Evolutionary conservation across 1,140 invertebrate genomes (phyloP).

Genomic region (Papilio xuthus): DNA sequence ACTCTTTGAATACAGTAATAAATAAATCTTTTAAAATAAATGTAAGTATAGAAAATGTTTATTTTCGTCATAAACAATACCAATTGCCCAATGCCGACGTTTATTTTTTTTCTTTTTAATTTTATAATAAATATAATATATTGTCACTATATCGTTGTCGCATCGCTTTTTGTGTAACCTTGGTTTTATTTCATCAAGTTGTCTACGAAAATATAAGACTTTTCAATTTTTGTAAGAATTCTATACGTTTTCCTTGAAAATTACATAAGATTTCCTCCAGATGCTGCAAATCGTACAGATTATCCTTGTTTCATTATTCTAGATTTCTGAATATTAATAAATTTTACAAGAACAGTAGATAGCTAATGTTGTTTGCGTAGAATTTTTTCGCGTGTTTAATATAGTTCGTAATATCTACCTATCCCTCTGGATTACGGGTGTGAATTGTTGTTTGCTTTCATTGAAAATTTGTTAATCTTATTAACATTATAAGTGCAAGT

Average conservation of each 20-base stretch:
- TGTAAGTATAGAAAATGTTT: background rate
- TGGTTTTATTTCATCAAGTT: slow-evolving; percentile 13
- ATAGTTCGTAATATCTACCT: no score
- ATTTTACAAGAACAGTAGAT: background rate
- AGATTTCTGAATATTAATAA: background rate
- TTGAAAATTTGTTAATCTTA: no score
- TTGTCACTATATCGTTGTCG: background rate
- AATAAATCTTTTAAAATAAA: background rate
- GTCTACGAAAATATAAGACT: slow-evolving; percentile 15
- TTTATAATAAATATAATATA: background rate
- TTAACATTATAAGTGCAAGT: no score
- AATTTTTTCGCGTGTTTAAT: no score
- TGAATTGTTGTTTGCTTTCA: no score
- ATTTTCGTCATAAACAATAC: background rate
- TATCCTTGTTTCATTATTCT: slow-evolving; percentile 2
- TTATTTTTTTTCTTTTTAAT: background rate
- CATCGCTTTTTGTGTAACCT: slow-evolving; percentile 1
- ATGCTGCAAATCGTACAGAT: background rate
- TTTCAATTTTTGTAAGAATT: slow-evolving; percentile 5
- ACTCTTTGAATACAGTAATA: background rate
- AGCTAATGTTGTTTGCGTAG: background rate
- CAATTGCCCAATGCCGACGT: background rate
- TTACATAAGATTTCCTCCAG: background rate
- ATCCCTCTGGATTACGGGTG: no score
- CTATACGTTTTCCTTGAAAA: slow-evolving; percentile 17